Percentiles rank a stretch among this genome's conserved stretches.
Evolutionary conservation across 2,113 vertebrate species (phyloP).

Genomic region (Hiodon tergisus): DNA sequence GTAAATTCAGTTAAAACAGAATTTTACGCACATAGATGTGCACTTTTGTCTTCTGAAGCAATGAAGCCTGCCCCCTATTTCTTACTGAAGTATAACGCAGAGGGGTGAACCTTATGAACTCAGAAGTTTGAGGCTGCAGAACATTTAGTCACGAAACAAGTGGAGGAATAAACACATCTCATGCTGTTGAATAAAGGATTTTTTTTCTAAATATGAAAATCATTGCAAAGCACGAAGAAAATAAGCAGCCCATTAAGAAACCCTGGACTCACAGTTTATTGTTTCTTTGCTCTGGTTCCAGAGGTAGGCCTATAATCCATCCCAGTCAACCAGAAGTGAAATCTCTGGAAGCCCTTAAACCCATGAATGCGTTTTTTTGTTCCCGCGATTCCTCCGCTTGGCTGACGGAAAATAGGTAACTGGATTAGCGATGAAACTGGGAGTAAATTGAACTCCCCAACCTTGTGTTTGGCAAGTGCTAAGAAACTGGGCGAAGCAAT

Average conservation of each 20-base stretch:
- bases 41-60: neutral
- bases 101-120: neutral
- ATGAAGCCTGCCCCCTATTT: neutral
- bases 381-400: constrained; percentile 69
- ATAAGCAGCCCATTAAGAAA: neutral
- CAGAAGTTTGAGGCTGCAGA: neutral
- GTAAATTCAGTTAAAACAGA: neutral
- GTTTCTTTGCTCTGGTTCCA: constrained; percentile 9
- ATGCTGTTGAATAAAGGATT: neutral
- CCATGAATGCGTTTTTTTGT: constrained; percentile 49
- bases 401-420: constrained; percentile 76
- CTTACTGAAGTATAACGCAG: no score
- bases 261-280: constrained; percentile 4
- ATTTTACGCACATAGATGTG: neutral
- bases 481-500: constrained; percentile 48
- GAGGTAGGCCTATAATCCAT: constrained; percentile 10
- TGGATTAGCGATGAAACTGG: constrained; percentile 77
- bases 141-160: neutral
- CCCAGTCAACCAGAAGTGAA: constrained; percentile 19
- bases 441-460: constrained; percentile 73
- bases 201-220: neutral
- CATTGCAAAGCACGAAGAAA: neutral
- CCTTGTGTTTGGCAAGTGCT: constrained; percentile 64
- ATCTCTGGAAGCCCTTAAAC: constrained; percentile 18
- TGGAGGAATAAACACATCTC: neutral